A percentile compares a stretch with the other conserved stretches of the same genome.
phyloP scores from a whole-genome alignment of 1,140 invertebrate genomes.

The Pectinophora gossypiella region DNA sequence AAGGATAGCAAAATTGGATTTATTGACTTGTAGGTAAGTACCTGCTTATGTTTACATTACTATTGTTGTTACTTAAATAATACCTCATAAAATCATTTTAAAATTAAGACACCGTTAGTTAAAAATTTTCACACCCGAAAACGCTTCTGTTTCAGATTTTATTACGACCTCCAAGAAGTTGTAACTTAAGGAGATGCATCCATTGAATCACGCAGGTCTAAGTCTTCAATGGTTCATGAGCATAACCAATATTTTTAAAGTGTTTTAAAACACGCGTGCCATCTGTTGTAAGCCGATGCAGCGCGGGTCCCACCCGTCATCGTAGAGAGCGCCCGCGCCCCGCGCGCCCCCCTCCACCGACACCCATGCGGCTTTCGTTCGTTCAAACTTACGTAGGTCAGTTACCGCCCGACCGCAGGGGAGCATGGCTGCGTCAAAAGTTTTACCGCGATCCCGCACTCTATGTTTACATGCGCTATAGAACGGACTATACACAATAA shows the following conservation, averaged over 20 bases:
- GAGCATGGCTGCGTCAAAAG: constrained; percentile 73
- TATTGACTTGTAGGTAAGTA: too few relatives aligned
- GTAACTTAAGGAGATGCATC: constrained; percentile 56
- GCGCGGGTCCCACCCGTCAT: constrained; percentile 60
- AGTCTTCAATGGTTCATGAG: constrained; percentile 62
- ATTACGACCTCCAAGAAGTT: constrained; percentile 62
- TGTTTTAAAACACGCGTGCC: constrained; percentile 70
- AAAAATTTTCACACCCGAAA: background rate
- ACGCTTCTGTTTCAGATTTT: constrained; percentile 37
- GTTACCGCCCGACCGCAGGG: constrained; percentile 74
- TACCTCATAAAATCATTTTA: background rate
- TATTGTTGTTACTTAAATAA: too few relatives aligned
- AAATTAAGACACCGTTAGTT: background rate
- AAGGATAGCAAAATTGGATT: too few relatives aligned
- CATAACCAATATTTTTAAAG: constrained; percentile 68
- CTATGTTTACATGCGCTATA: constrained; percentile 69
- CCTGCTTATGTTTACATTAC: too few relatives aligned
- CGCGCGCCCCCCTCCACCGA: constrained; percentile 40
- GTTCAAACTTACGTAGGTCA: constrained; percentile 76
- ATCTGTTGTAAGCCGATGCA: constrained; percentile 72
- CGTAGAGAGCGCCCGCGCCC: constrained; percentile 30
- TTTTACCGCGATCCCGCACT: constrained; percentile 64
- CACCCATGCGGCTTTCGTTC: constrained; percentile 72
- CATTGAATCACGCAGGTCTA: constrained; percentile 63
- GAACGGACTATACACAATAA: constrained; percentile 46